Percentiles rank a stretch among this genome's conserved stretches.
Conservation (phyloP, 2,888 invertebrate species). For the Mesoligia furuncula region DNA sequence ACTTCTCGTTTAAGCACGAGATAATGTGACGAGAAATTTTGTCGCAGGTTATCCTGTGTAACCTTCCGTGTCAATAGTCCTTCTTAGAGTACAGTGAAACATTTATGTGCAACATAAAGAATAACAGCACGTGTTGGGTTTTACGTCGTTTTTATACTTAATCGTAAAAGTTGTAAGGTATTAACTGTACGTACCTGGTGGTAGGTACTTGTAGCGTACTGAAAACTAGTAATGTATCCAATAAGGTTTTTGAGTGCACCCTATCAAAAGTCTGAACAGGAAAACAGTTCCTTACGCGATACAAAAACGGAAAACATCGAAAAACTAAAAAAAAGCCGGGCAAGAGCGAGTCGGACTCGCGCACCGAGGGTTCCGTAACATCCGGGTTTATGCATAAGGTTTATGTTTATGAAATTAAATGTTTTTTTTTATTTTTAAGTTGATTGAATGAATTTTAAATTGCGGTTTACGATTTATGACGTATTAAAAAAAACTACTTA, state of each 20-base stretch:
- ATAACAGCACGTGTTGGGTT: slow-evolving; percentile 72
- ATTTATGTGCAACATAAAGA: slow-evolving; percentile 70
- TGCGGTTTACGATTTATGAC: too few relatives aligned
- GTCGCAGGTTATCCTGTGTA: not conserved
- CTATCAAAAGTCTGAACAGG: not conserved
- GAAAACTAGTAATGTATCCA: slow-evolving; percentile 1
- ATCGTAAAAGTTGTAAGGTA: slow-evolving; percentile 73
- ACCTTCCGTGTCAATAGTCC: slow-evolving; percentile 53
- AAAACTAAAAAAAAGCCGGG: too few relatives aligned
- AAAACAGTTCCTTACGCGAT: not conserved
- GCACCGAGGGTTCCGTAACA: too few relatives aligned
- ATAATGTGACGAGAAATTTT: slow-evolving; percentile 9
- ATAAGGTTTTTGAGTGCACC: not conserved
- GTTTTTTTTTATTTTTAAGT: too few relatives aligned
- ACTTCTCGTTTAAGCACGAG: not conserved
- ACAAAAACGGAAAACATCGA: not conserved
- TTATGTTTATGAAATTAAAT: too few relatives aligned
- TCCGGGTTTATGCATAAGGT: too few relatives aligned
- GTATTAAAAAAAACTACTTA: too few relatives aligned
- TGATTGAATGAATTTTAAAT: too few relatives aligned
- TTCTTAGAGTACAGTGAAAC: slow-evolving; percentile 59
- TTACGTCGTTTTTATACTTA: slow-evolving; percentile 75
- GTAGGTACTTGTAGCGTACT: slow-evolving; percentile 14
- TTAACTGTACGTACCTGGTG: slow-evolving; percentile 61
- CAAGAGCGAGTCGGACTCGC: too few relatives aligned